Percentiles rank a stretch among this genome's conserved stretches.
These are phyloP conservation scores for Latrodectus geometricus DNA, from an alignment of 1,140 invertebrate species.

Conservation along the genomic window DNA sequence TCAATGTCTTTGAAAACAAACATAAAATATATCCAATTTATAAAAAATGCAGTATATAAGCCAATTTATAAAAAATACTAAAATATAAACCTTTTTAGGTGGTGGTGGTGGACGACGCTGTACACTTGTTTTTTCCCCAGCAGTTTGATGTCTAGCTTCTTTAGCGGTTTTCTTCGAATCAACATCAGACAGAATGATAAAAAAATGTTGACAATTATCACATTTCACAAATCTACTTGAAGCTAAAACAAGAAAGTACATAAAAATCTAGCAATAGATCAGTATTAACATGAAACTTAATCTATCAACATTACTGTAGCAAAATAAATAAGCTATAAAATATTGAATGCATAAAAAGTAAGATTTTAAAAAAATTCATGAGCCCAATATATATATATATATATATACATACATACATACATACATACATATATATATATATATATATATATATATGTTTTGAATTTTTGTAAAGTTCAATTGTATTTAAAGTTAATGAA, in stretches of 20 bases:
- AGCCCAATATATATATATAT: too few species aligned
- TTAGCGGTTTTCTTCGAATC: slow-evolving; percentile 84
- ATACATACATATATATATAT: too few species aligned
- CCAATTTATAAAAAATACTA: neutral
- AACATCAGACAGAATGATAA: slow-evolving; percentile 93
- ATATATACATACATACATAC: too few species aligned
- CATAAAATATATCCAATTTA: neutral
- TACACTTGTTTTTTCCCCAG: slow-evolving; percentile 75
- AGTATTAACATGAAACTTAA: too few species aligned
- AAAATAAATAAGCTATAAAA: too few species aligned
- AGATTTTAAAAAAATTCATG: too few species aligned
- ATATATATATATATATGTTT: too few species aligned
- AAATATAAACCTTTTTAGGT: slow-evolving; percentile 82
- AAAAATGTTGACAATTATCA: slow-evolving; percentile 98
- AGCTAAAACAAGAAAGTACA: slow-evolving; percentile 59
- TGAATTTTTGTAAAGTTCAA: too few species aligned
- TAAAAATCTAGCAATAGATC: neutral
- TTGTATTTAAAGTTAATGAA: too few species aligned
- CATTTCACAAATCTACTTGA: slow-evolving; percentile 88
- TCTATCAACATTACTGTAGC: too few species aligned
- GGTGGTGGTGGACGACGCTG: slow-evolving; percentile 86
- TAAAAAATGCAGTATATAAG: neutral
- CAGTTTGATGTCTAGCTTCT: slow-evolving; percentile 76
- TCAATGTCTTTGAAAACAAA: neutral
- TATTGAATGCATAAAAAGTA: too few species aligned